Percentiles rank a stretch among this genome's conserved stretches.
These are phyloP conservation scores for Leptoteleia sp. DNA, from an alignment of 1,140 invertebrate genomes.

Conservation along the genomic window DNA sequence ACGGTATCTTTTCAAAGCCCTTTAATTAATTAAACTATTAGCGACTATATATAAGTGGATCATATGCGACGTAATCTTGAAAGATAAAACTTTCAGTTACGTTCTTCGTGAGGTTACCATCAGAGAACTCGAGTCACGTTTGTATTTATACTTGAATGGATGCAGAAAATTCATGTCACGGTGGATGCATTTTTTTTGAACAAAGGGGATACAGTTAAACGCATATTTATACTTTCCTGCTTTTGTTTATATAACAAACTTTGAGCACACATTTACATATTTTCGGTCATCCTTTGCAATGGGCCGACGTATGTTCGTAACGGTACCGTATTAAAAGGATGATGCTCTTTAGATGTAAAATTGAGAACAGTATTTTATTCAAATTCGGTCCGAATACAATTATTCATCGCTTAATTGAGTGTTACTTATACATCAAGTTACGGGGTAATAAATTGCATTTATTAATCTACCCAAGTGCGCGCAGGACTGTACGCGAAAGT, in stretches of 20 bases:
- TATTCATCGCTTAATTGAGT: conserved; percentile 16
- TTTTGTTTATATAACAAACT: conserved; percentile 62
- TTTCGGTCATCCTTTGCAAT: conserved; percentile 38
- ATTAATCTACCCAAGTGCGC: conserved; percentile 7
- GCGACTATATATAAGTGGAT: conserved; percentile 14
- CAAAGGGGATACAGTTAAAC: conserved; percentile 54
- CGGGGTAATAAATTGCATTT: neutral
- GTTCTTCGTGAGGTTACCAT: conserved; percentile 29
- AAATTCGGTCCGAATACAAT: conserved; percentile 33
- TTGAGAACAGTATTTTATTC: conserved; percentile 32
- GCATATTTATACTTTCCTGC: conserved; percentile 44
- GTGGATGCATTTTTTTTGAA: conserved; percentile 50
- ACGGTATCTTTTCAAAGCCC: conserved; percentile 1
- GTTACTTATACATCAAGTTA: conserved; percentile 19
- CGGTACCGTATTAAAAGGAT: conserved; percentile 43
- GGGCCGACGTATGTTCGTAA: conserved; percentile 52
- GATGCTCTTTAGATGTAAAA: conserved; percentile 22
- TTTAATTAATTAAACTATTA: conserved; percentile 56
- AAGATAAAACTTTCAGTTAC: conserved; percentile 59
- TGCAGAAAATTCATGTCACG: conserved; percentile 62
- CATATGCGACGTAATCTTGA: conserved; percentile 21
- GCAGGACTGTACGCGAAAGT: no score
- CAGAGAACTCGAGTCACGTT: conserved; percentile 51
- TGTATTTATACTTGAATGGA: conserved; percentile 23
- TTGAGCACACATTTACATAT: conserved; percentile 41